Percentiles rank a stretch among this genome's conserved stretches.
phyloP scores from a whole-genome alignment of 2,888 invertebrate genomes.

The Rhingia rostrata region DNA sequence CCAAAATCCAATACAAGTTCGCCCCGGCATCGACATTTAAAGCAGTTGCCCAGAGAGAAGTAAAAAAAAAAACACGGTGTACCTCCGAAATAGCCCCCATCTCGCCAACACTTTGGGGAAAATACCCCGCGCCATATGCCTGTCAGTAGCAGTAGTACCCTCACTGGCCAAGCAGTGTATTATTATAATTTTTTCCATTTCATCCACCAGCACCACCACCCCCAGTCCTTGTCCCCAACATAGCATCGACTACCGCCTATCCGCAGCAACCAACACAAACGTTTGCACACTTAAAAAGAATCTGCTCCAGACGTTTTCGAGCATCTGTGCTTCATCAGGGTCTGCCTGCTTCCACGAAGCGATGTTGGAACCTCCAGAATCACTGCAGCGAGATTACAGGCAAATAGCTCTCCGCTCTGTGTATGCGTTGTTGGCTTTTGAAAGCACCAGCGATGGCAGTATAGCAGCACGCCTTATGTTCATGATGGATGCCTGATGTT shows the following conservation, averaged over 20 bases:
- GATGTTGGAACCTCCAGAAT: conserved; percentile 65
- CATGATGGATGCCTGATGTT: conserved; percentile 73
- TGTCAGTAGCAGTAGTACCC: conserved; percentile 55
- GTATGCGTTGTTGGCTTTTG: conserved; percentile 47
- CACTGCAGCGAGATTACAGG: conserved; percentile 74
- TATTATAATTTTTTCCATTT: conserved; percentile 70
- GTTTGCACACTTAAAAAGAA: conserved; percentile 74
- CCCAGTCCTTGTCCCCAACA: background rate
- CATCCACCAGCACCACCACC: conserved; percentile 13
- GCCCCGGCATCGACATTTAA: conserved; percentile 64
- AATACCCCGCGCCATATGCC: conserved; percentile 64
- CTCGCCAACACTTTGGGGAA: conserved; percentile 24
- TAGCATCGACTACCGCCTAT: conserved; percentile 5
- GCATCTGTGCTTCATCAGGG: conserved; percentile 82
- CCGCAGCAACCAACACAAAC: conserved; percentile 64
- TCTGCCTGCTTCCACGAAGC: conserved; percentile 18
- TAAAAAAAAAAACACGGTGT: conserved; percentile 13
- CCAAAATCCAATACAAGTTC: conserved; percentile 54
- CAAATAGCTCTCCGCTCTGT: conserved; percentile 33
- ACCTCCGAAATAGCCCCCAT: conserved; percentile 52
- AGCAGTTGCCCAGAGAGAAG: conserved; percentile 64
- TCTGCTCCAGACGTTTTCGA: conserved; percentile 75
- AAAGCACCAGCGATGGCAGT: conserved; percentile 5
- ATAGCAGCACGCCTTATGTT: conserved; percentile 54
- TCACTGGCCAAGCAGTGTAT: conserved; percentile 66